Evolutionary conservation across 2,797 vertebrate genomes (phyloP).

Genomic region (Leucoraja ocellata): DNA sequence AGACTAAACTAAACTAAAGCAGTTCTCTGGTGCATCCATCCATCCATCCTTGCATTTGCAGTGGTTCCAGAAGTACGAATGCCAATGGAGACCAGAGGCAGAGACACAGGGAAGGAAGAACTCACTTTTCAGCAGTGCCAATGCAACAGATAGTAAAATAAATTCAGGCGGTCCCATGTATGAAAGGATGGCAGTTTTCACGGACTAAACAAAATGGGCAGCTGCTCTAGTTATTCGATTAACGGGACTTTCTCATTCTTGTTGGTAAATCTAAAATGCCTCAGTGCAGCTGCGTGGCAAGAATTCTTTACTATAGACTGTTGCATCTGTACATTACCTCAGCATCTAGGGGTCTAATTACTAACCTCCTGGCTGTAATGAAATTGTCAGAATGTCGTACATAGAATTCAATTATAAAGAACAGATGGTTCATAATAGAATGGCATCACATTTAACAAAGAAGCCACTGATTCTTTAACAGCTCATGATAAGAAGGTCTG

Average conservation of each 20-base stretch:
- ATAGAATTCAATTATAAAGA: not conserved
- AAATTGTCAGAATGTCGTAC: not conserved
- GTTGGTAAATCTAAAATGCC: not conserved
- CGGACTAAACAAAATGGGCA: not conserved
- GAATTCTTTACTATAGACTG: too few relatives aligned
- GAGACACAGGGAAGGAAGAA: not conserved
- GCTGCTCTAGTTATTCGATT: not conserved
- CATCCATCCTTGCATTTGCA: not conserved
- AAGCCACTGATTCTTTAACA: not conserved
- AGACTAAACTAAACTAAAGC: not conserved
- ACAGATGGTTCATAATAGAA: not conserved
- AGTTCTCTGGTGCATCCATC: not conserved
- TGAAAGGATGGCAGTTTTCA: not conserved
- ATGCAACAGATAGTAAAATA: not conserved
- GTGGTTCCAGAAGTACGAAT: not conserved
- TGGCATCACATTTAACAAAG: not conserved
- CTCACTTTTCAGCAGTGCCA: not conserved
- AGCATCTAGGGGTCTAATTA: not conserved
- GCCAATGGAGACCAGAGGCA: not conserved
- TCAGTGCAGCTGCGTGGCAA: not conserved
- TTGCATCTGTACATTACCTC: not conserved
- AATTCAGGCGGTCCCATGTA: too few relatives aligned
- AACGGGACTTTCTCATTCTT: not conserved
- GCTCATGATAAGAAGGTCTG: slow-evolving; percentile 6
- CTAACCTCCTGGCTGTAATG: not conserved